Evolutionary conservation across 2,888 invertebrate species (phyloP).

Genomic region (Rhagonycha lutea): DNA sequence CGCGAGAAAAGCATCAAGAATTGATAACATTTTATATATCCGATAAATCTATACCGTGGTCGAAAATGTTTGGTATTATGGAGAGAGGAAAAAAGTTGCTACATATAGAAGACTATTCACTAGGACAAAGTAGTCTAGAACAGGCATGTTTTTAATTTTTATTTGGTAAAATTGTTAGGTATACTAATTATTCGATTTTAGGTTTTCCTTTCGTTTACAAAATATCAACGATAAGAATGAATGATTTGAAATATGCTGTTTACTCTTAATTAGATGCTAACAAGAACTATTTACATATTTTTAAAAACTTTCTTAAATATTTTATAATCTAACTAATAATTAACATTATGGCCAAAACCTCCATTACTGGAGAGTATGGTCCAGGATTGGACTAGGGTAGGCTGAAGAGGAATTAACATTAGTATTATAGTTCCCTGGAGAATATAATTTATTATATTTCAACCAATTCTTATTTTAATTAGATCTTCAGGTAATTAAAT

Average conservation of each 20-base stretch:
- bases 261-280: conserved; percentile 53
- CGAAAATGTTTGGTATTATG: conserved; percentile 76
- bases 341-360: no score
- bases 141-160: conserved; percentile 55
- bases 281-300: no score
- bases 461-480: not conserved
- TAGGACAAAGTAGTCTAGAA: conserved; percentile 82
- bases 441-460: no score
- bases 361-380: no score
- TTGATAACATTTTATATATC: conserved; percentile 72
- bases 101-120: conserved; percentile 61
- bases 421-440: no score
- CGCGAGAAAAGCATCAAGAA: conserved; percentile 73
- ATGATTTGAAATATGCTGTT: not conserved
- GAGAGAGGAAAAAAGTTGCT: conserved; percentile 57
- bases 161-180: not conserved
- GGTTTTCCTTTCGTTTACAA: conserved; percentile 72
- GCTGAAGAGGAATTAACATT: no score
- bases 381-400: no score
- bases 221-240: conserved; percentile 51
- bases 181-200: conserved; percentile 30
- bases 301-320: no score
- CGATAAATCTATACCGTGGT: conserved; percentile 68
- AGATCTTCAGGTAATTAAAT: not conserved
- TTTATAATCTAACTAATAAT: no score